Conservation (phyloP, 2,888 invertebrate species). For the Amphipyra berbera region DNA sequence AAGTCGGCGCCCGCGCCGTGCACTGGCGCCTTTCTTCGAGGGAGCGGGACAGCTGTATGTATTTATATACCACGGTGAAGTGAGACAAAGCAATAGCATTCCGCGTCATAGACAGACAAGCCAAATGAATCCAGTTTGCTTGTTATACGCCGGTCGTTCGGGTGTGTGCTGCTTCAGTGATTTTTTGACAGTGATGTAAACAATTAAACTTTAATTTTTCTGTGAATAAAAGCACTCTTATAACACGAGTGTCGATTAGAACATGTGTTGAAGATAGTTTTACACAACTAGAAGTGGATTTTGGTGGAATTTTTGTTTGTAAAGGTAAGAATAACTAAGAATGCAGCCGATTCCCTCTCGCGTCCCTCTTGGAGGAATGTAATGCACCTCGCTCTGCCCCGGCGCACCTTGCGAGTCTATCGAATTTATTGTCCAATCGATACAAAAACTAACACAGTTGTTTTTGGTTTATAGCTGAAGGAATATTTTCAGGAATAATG, state of each 20-base stretch:
- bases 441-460: constrained; percentile 40
- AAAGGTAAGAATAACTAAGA: constrained; percentile 86
- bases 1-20: constrained; percentile 84
- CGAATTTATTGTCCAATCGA: constrained; percentile 72
- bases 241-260: constrained; percentile 71
- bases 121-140: constrained; percentile 86
- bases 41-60: constrained; percentile 67
- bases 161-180: constrained; percentile 71
- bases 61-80: constrained; percentile 61
- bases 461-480: constrained; percentile 15
- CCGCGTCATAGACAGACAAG: constrained; percentile 80
- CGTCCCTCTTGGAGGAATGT: constrained; percentile 87
- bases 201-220: constrained; percentile 74
- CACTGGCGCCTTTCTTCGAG: constrained; percentile 87
- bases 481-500: neutral
- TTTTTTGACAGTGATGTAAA: constrained; percentile 83
- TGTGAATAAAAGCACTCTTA: constrained; percentile 69
- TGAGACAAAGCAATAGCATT: constrained; percentile 82
- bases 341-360: constrained; percentile 85
- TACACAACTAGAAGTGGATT: constrained; percentile 59
- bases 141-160: constrained; percentile 78
- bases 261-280: constrained; percentile 72
- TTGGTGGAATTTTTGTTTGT: constrained; percentile 64
- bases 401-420: constrained; percentile 84
- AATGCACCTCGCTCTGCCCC: constrained; percentile 80